A percentile compares a stretch with the other conserved stretches of the same genome.
Conservation (phyloP, 2,113 vertebrate species). For the Urocolius indicus region DNA sequence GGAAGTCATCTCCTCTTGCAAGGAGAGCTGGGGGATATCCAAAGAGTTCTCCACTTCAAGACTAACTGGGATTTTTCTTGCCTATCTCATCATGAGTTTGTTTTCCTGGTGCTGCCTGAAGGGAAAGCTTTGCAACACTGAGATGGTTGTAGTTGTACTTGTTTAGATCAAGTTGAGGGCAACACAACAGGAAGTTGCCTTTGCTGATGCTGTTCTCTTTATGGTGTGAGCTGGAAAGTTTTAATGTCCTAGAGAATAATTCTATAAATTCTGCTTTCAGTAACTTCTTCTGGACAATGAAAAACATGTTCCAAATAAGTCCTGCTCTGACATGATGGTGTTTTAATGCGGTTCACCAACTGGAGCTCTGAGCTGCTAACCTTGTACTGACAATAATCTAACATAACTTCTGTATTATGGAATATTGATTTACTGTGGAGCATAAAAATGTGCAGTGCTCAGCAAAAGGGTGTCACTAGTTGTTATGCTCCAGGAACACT, state of each 20-base stretch:
- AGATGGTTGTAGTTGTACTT: not conserved
- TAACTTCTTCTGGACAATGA: not conserved
- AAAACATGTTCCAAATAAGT: not conserved
- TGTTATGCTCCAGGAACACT: conserved; percentile 63
- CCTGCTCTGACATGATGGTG: not conserved
- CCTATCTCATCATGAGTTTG: fast-evolving
- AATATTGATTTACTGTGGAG: conserved; percentile 61
- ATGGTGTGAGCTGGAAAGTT: not conserved
- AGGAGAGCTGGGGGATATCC: not conserved
- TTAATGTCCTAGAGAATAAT: not conserved
- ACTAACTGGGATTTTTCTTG: not conserved
- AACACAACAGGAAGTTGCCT: fast-evolving
- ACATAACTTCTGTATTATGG: not conserved
- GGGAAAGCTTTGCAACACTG: not conserved
- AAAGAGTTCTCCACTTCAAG: not conserved
- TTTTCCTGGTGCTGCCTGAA: not conserved
- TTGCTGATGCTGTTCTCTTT: not conserved
- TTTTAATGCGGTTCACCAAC: not conserved
- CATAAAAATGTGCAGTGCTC: conserved; percentile 49
- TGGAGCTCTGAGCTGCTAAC: not conserved
- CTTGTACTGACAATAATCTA: not conserved
- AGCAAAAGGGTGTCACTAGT: conserved; percentile 67
- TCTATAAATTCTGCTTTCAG: not conserved
- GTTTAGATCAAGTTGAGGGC: not conserved
- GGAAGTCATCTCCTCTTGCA: not conserved